Evolutionary conservation across 1,140 invertebrate genomes (phyloP), one percentile per base, ranked within the genome.

Genomic region (Atta texana): DNA sequence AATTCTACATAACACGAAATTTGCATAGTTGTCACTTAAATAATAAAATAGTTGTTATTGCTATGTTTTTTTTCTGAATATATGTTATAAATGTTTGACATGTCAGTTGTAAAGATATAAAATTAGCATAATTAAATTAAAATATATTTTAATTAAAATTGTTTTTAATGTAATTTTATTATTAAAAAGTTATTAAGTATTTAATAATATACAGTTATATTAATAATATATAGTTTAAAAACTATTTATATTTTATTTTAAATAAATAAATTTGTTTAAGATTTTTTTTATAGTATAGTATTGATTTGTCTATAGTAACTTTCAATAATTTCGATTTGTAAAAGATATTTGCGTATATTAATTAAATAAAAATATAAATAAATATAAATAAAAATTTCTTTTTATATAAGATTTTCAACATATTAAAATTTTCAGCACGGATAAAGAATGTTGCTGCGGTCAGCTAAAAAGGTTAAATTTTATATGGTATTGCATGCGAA

Each of bases 81-180:
- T 24, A 24, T 24, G 24, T 24, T 24, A 24, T 24, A 24, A 24
- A 24, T 24, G 49, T 51, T 51, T 3, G 49, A 16, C 16, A 16
- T 51, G 16, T 16, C 14, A 16, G 49, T 51, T 51, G 7, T 14
- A 51, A 51, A 51, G 49, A 14, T 51, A 39, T n/a, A 16, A 66
- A 66, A 66, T 53, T 18, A 53, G 16, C 16, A 31, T 31, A 51
- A 8, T 44, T 51, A 51, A 64, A 39, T 6, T 34, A 34, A 57
- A 34, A 34, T 57, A 39, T 55, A 3, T 21, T 74, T 74, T 1
- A 75, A 34, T 75, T 57, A 57, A 39, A 57, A 75, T 75, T 0
- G 5, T 57, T 51, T 86, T 69, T 53, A 21, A 8, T 5, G 7
- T 14, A 59, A 49, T 14, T 21, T 24, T 24, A n/a, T 14, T 24